Percentiles rank a stretch among this genome's conserved stretches.
Conservation (phyloP, 2,797 vertebrate species). For the Ptychobarbus kaznakovi region DNA sequence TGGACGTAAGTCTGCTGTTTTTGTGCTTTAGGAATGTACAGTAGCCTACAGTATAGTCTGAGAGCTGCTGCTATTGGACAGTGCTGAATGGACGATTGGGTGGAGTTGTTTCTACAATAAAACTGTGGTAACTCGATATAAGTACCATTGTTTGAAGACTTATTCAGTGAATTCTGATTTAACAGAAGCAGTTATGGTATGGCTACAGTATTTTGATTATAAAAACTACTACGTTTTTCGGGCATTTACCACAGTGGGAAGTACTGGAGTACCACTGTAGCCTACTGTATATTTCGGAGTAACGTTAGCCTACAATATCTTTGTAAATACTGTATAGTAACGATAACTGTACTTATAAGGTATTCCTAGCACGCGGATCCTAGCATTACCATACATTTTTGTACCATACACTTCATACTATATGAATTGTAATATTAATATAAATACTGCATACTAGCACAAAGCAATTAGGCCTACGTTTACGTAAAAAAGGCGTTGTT, state of each 20-base stretch:
- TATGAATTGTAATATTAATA: background rate
- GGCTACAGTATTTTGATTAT: background rate
- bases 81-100: background rate
- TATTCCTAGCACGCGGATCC: too few relatives aligned
- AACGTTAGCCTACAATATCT: background rate
- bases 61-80: conserved; percentile 7
- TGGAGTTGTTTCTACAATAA: background rate
- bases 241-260: too few relatives aligned
- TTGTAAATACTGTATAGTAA: background rate
- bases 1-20: too few relatives aligned
- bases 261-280: background rate
- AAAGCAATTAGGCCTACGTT: too few relatives aligned
- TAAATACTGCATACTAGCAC: background rate
- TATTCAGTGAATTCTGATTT: background rate
- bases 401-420: background rate
- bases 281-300: background rate
- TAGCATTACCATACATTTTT: background rate
- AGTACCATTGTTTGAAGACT: background rate
- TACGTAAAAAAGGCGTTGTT: background rate
- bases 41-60: background rate
- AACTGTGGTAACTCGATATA: background rate
- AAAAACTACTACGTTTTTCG: background rate
- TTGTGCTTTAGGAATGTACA: background rate
- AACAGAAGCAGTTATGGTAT: background rate
- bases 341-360: too few relatives aligned